A percentile compares a stretch with the other conserved stretches of the same genome.
phyloP scores from a whole-genome alignment of 2,113 vertebrate species.

The Calypte anna region DNA sequence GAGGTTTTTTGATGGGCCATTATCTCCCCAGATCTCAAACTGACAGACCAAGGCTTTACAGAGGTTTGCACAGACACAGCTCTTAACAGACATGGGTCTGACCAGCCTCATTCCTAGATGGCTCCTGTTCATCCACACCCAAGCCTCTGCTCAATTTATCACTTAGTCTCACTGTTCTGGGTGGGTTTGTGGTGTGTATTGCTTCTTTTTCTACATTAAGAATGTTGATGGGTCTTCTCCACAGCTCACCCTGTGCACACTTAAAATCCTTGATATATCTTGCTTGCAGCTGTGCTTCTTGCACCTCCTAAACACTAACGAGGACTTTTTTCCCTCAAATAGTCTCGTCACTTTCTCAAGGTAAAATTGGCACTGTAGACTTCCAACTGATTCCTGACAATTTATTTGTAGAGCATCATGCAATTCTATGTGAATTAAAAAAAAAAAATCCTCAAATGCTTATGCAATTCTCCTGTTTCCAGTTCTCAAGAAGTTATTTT shows the following conservation, averaged over 20 bases:
- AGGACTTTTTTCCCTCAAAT: not conserved
- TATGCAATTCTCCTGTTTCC: not conserved
- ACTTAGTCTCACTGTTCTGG: not conserved
- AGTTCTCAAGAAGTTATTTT: not conserved
- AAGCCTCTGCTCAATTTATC: not conserved
- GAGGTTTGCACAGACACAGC: not conserved
- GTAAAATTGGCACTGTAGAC: not conserved
- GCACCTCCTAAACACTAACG: not conserved
- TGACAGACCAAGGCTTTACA: not conserved
- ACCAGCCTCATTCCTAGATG: not conserved
- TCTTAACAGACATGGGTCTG: not conserved
- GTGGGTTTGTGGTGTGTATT: not conserved
- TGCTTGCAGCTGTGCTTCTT: not conserved
- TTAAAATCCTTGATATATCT: not conserved
- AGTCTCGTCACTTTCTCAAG: not conserved
- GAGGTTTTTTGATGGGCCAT: not conserved
- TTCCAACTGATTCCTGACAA: not conserved
- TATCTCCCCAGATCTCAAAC: not conserved
- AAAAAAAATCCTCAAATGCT: not conserved
- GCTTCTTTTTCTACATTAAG: not conserved
- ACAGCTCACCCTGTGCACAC: not conserved
- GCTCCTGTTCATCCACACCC: not conserved
- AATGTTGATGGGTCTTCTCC: not conserved
- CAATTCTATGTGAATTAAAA: not conserved
- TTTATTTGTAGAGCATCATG: not conserved